Evolutionary conservation across 2,797 vertebrate genomes (phyloP), one percentile per base, ranked within the genome.

Genomic region (Ctenopoma kingsleyae): DNA sequence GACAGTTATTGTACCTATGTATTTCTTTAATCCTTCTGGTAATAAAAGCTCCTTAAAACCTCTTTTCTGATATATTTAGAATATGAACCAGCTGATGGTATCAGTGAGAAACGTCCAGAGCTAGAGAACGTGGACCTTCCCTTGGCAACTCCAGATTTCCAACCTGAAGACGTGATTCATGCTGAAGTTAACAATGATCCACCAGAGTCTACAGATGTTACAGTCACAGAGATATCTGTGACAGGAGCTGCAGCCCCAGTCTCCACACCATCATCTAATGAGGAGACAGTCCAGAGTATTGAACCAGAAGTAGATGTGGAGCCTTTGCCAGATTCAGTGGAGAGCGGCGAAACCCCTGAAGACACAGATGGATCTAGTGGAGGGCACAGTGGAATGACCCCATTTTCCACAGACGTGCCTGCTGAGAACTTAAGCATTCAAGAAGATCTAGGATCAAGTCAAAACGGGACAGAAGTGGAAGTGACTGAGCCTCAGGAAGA

Each of bases 401-500:
- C 49, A 0, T 49, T 46, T 23, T 64, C 63, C 8, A 41, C 23
- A n/a, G 77, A 81, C 3, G 17, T 49, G 11, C 56, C 61, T 49
- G 43, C 62, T 8, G 81, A 82, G 13, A 69, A 27, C 60, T 57
- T 68, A 25, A 76, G 78, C 51, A n/a, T 58, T 58, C 73, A 78
- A 47, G 67, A 84, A 8, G 85, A 85, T 5, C 8, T 51, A 1
- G 82, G 53, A 19, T 49, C 17, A 1, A 68, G 30, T 41, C 77
- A 52, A 38, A 71, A 53, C 0, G 61, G 0, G 53, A 83, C 32
- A 0, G 52, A 53, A 61, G 65, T 49, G 3, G 88, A 91, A 5
- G 23, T 62, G 2, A 63, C 76, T 0, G 67, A 67, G 0, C 59
- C 76, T 35, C 36, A 86, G 13, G 93, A 90, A 1, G 87, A 79